A percentile compares a stretch with the other conserved stretches of the same genome.
phyloP scores from a whole-genome alignment of 1,140 invertebrate genomes.

The Dendrolimus punctatus region DNA sequence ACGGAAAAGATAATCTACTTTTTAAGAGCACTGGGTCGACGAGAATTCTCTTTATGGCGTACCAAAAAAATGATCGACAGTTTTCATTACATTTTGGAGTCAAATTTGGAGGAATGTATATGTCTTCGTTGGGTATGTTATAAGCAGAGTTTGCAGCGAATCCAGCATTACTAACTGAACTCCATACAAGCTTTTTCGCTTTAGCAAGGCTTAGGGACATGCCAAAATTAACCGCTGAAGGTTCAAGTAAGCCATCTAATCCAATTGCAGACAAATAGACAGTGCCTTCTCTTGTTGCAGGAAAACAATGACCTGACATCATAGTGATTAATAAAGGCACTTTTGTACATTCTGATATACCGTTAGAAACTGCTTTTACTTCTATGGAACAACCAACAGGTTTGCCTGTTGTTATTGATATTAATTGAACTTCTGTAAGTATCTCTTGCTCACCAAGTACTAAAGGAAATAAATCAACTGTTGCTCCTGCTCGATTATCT shows the following conservation, averaged over 20 bases:
- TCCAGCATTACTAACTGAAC: conserved; percentile 33
- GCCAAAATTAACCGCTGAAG: conserved; percentile 38
- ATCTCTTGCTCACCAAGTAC: conserved; percentile 45
- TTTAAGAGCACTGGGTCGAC: conserved; percentile 31
- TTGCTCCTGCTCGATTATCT: conserved; percentile 49
- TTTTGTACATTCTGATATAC: conserved; percentile 11
- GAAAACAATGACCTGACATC: conserved; percentile 51
- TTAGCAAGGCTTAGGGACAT: conserved; percentile 36
- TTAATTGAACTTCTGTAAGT: conserved; percentile 25
- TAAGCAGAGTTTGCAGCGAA: conserved; percentile 32
- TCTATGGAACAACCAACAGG: conserved; percentile 24
- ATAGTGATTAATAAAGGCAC: conserved; percentile 46
- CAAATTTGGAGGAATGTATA: conserved; percentile 37
- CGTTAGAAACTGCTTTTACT: conserved; percentile 21
- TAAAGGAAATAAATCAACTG: conserved; percentile 50
- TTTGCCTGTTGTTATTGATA: conserved; percentile 30
- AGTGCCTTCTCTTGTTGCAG: conserved; percentile 41
- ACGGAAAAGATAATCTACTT: conserved; percentile 28
- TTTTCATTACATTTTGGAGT: conserved; percentile 14
- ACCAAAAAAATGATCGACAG: conserved; percentile 51
- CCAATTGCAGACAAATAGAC: conserved; percentile 40
- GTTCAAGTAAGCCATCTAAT: conserved; percentile 30
- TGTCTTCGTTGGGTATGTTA: conserved; percentile 38
- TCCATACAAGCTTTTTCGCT: conserved; percentile 45
- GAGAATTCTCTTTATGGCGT: conserved; percentile 46